Evolutionary conservation across 2,888 invertebrate genomes (phyloP), one percentile per base, ranked within the genome.

Genomic region (Ophion slaviceki): DNA sequence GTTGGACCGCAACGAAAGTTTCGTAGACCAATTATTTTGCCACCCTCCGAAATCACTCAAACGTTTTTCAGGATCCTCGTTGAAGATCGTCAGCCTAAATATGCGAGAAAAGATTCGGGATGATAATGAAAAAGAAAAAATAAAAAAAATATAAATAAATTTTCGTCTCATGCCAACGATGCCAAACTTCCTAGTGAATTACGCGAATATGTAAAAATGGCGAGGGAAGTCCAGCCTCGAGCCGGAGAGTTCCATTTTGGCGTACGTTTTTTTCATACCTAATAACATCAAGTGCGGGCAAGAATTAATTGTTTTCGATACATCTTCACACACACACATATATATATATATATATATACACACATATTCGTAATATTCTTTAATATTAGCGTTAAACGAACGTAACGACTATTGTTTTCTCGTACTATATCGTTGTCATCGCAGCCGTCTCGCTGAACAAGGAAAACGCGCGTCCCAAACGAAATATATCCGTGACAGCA

Each of bases 351-450:
- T 14, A 80, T 32, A 74, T 59, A 67, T 28, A 45, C n/a, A 64
- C n/a, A 72, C 47, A 74, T 80, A 88, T 83, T 86, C 82, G 83
- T 88, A 87, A 87, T 88, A 87, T 86, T 84, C 75, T 80, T 83
- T 82, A 87, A 72, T 76, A 77, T 79, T 85, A 86, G 79, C 81
- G 84, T 82, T 61, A 74, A 81, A 77, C 77, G 64, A 40, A 68
- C 28, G 14, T 80, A 72, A 77, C 64, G 82, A 87, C 82, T 86
- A 82, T 86, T 87, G 79, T 85, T 85, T 85, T 87, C 86, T 86
- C 85, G 74, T 87, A 87, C 71, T 85, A 85, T 53, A 53, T 84
- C 80, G 78, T 86, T 86, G 81, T 89, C 77, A 86, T 86, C 83
- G 80, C 86, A 72, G 83, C 75, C 83, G 75, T 85, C 85, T 75